Base-by-base conservation (phyloP, 2,797 vertebrate species). In the Falco concolor region DNA sequence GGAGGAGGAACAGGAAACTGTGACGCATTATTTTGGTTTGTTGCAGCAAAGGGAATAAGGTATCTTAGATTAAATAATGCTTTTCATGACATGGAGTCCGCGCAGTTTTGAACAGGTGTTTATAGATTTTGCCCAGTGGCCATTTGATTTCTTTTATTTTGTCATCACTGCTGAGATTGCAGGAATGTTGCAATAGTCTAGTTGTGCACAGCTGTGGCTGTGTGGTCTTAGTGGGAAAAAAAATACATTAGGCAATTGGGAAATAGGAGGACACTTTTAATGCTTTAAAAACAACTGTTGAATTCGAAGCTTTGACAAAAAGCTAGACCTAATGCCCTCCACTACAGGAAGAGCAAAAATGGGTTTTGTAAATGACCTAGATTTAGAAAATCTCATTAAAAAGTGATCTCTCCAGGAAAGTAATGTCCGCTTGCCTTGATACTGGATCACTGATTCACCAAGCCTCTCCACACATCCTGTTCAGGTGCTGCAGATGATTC, bases 161-260 rank as follows among this genome's bases (percentile, higher is more conserved):
- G 13, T 47, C 28, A 32, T 36, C 34, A 12, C 3, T 13, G 44
- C n/a, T 63, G 81, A 73, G 27, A 44, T 27, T 59, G 61, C 27
- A 45, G 65, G 17, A 73, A 61, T 24, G 13, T 64, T 47, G n/a
- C 34, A 67, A 15, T 36, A 40, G 36, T 44, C 40, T 80, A 28
- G 49, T 5, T 83, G 44, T 30, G 36, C 64, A 28, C 22, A 65
- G 74, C 36, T 81, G 76, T 57, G 68, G 52, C 34, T 79, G 44
- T 1, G 0, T 0, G 8, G 22, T 42, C 60, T 60, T 36, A 67
- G 44, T 0, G 27, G 23, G 3, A 12, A 57, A 67, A 65, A 20
- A 6, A 64, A 63, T 59, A 36, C 8, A 7, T 30, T 44, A 63
- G 25, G 10, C 12, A 77, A 45, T 3, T 42, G 65, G 20, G 45